phyloP scores from a whole-genome alignment of 2,797 vertebrate species.

The Lutjanus argentimaculatus region DNA sequence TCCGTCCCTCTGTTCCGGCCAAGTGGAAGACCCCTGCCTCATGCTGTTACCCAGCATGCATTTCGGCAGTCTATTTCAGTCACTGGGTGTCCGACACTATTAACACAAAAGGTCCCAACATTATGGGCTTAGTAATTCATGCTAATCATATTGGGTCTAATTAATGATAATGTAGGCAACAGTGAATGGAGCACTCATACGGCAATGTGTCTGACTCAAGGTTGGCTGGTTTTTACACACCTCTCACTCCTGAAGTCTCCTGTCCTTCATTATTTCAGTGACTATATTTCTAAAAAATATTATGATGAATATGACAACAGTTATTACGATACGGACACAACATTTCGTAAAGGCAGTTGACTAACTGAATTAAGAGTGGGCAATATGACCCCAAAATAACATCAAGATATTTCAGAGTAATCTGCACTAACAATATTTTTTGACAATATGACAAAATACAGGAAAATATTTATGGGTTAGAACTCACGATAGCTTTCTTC shows the following conservation, averaged over 20 bases:
- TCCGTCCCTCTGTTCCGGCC: slow-evolving; percentile 39
- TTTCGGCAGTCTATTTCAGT: slow-evolving; percentile 70
- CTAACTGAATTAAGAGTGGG: no score
- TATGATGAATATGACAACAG: background rate
- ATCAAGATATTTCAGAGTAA: no score
- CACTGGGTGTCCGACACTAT: slow-evolving; percentile 64
- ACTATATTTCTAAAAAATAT: background rate
- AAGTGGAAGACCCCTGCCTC: slow-evolving; percentile 61
- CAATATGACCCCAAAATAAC: no score
- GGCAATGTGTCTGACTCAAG: background rate
- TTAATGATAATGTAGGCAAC: slow-evolving; percentile 53
- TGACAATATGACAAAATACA: no score
- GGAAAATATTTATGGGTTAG: no score
- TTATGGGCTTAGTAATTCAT: slow-evolving; percentile 52
- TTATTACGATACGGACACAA: no score
- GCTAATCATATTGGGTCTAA: slow-evolving; percentile 59
- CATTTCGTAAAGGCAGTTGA: no score
- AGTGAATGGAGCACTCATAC: slow-evolving; percentile 16
- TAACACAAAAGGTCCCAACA: slow-evolving; percentile 61
- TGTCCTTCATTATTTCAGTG: background rate
- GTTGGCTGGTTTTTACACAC: background rate
- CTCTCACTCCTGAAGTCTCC: background rate
- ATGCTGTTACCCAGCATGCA: slow-evolving; percentile 71
- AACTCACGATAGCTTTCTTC: no score
- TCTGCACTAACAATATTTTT: no score